A percentile compares a stretch with the other conserved stretches of the same genome.
Evolutionary conservation across 2,888 invertebrate genomes (phyloP).

Genomic region (Ctena decussata): DNA sequence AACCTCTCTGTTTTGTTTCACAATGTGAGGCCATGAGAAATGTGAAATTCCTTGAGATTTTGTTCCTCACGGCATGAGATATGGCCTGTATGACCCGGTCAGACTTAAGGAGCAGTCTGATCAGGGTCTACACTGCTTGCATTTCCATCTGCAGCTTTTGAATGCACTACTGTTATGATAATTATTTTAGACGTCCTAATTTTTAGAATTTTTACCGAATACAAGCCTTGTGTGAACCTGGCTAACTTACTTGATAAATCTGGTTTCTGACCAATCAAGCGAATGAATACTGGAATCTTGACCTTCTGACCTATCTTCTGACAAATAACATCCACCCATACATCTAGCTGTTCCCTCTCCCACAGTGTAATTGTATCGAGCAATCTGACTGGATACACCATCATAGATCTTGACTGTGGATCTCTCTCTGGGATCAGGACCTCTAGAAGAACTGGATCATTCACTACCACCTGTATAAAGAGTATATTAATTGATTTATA

Average conservation of each 20-base stretch:
- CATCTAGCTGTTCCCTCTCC: slow-evolving; percentile 80
- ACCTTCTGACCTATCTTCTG: slow-evolving; percentile 80
- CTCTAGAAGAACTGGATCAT: slow-evolving; percentile 79
- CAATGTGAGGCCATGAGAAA: too few species aligned
- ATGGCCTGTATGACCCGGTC: too few species aligned
- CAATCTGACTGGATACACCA: slow-evolving; percentile 81
- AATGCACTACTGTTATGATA: too few species aligned
- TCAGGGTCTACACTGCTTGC: too few species aligned
- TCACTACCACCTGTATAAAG: slow-evolving; percentile 74
- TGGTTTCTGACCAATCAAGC: slow-evolving; percentile 81
- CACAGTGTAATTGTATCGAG: slow-evolving; percentile 77
- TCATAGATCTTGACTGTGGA: slow-evolving; percentile 69
- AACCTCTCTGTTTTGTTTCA: too few species aligned
- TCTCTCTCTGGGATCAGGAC: slow-evolving; percentile 76
- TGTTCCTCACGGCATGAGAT: too few species aligned
- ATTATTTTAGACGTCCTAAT: too few species aligned
- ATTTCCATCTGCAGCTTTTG: too few species aligned
- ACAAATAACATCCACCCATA: slow-evolving; percentile 77
- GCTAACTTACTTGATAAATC: slow-evolving; percentile 71
- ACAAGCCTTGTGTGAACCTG: too few species aligned
- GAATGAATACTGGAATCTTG: slow-evolving; percentile 78
- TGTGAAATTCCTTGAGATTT: too few species aligned
- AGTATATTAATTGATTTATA: slow-evolving; percentile 10
- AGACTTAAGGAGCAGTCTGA: too few species aligned
- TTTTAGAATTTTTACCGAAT: too few species aligned